Percentiles rank a stretch among this genome's conserved stretches.
These are phyloP conservation scores for Hypomecis punctinalis DNA, from an alignment of 2,888 invertebrate genomes.

Conservation along the genomic window DNA sequence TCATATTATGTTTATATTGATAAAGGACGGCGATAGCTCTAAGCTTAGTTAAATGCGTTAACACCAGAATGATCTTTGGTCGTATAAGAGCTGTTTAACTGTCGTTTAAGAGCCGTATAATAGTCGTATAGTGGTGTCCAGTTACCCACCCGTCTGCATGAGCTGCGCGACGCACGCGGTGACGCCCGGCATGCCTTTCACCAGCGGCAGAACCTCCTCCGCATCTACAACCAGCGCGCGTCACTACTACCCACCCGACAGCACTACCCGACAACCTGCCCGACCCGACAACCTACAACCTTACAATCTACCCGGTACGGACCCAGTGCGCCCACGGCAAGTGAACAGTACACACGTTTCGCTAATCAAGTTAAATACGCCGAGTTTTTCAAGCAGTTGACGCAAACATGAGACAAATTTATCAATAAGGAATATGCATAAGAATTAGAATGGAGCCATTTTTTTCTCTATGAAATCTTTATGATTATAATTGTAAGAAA, in stretches of 20 bases:
- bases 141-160: slow-evolving; percentile 88
- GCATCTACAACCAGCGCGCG: slow-evolving; percentile 54
- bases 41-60: too few relatives aligned
- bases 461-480: too few relatives aligned
- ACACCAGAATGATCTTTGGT: too few relatives aligned
- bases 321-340: background rate
- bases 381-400: too few relatives aligned
- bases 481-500: too few relatives aligned
- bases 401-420: too few relatives aligned
- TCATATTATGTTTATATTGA: too few relatives aligned
- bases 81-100: background rate
- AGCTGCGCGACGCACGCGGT: slow-evolving; percentile 86
- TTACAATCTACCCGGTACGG: background rate
- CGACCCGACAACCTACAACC: background rate
- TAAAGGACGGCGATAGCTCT: too few relatives aligned
- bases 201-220: slow-evolving; percentile 65
- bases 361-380: background rate
- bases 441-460: too few relatives aligned
- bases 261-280: background rate
- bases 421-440: too few relatives aligned
- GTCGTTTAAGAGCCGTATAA: slow-evolving; percentile 1
- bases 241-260: slow-evolving; percentile 5
- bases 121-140: background rate
- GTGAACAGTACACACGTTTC: background rate
- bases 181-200: slow-evolving; percentile 82